Base-by-base conservation (phyloP, 2,797 vertebrate genomes). In the Dromococcyx pavoninus region DNA sequence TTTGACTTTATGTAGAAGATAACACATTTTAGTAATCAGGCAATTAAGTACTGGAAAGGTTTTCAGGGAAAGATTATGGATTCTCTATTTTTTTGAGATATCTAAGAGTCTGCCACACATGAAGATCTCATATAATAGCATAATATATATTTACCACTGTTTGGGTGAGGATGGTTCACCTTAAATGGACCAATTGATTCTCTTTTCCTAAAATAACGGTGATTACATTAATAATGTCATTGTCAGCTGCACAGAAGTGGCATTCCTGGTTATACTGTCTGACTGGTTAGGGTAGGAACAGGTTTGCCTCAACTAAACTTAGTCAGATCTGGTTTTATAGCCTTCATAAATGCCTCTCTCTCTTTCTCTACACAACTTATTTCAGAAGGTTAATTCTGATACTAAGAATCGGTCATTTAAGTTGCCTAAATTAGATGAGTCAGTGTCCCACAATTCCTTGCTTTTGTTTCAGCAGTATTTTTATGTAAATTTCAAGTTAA, bases 401-500 rank as follows among this genome's bases (percentile, higher is more conserved):
- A 43, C 54, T 69, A 43, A 61, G 41, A 83, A 61, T 61, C 17
- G 67, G 32, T 9, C 10, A 51, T 58, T 88, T 71, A 86, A 23
- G 17, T 75, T 86, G 51, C 9, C 25, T 61, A 72, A 83, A 83
- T 65, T n/a, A 88, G 57, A 71, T 25, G 17, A 82, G 16, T 13
- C 46, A 2, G 7, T 61, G 21, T 13, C 13, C 24, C 69, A 88
- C 30, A 74, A 39, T 83, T 80, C 41, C 5, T 83, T 88, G 35
- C 12, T 51, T 43, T 58, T 3, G 3, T 62, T 77, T 91, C 75
- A 75, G 9, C 13, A 41, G 39, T 74, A 54, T 54, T 91, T 75
- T 80, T 74, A 86, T 39, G 19, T 14, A 77, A 80, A 83, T 89
- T 91, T 92, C 72, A 73, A 73, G 74, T 72, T 94, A 89, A 91